A percentile compares a stretch with the other conserved stretches of the same genome.
phyloP scores from a whole-genome alignment of 2,113 vertebrate genomes.

The Cynoglossus semilaevis region DNA sequence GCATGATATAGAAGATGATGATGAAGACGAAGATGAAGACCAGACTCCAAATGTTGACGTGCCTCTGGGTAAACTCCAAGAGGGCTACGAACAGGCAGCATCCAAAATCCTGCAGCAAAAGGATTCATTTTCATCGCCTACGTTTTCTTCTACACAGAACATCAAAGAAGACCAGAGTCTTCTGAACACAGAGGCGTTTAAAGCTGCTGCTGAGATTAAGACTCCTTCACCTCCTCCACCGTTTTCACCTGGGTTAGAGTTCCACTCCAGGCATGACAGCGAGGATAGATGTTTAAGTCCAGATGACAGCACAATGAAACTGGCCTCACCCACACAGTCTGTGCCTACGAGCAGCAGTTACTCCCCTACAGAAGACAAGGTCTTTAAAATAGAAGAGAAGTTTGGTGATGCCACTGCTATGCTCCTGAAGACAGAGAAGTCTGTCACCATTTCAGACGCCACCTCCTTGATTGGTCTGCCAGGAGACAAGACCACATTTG shows the following conservation, averaged over 20 bases:
- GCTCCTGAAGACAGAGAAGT: conserved; percentile 48
- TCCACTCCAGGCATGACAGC: conserved; percentile 70
- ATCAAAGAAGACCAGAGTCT: conserved; percentile 35
- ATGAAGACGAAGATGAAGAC: conserved; percentile 83
- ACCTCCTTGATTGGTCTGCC: conserved; percentile 63
- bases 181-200: conserved; percentile 40
- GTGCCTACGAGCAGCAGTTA: conserved; percentile 91
- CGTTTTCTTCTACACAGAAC: conserved; percentile 34
- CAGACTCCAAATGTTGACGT: conserved; percentile 80
- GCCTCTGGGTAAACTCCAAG: conserved; percentile 80
- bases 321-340: conserved; percentile 91
- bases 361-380: conserved; percentile 90
- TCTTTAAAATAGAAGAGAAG: conserved; percentile 72
- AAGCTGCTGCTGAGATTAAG: conserved; percentile 42
- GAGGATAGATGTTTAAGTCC: conserved; percentile 91
- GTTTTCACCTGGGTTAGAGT: conserved; percentile 64
- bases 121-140: conserved; percentile 29
- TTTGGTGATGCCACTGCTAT: conserved; percentile 26
- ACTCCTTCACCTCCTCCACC: conserved; percentile 53
- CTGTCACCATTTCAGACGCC: conserved; percentile 57
- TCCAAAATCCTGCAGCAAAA: conserved; percentile 72
- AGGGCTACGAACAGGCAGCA: conserved; percentile 72
- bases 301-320: conserved; percentile 93
- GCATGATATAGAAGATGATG: conserved; percentile 79
- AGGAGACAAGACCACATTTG: conserved; percentile 79